Evolutionary conservation across 53 echinoderm and acorn worm species (phyloP).

Genomic region (Stichopus horrens): DNA sequence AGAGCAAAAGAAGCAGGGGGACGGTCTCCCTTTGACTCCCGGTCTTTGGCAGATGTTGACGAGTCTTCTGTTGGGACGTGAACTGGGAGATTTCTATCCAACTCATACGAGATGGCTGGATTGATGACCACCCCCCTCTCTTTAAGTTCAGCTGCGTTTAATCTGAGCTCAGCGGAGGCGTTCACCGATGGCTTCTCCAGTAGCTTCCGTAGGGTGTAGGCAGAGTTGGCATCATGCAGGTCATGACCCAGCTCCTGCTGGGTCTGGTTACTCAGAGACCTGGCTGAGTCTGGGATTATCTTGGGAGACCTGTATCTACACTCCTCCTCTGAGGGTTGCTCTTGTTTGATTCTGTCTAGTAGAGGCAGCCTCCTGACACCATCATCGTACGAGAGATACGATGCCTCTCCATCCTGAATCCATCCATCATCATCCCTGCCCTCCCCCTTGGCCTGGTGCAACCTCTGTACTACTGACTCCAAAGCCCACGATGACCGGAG

Average conservation of each 20-base stretch:
- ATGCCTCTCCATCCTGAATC: background rate
- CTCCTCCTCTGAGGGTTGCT: constrained; percentile 13
- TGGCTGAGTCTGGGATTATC: constrained; percentile 34
- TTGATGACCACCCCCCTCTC: constrained; percentile 42
- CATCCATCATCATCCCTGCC: constrained; percentile 29
- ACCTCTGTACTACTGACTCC: constrained; percentile 39
- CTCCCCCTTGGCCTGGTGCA: constrained; percentile 41
- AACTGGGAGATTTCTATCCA: background rate
- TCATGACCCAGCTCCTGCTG: background rate
- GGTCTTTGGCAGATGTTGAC: background rate
- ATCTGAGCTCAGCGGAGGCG: constrained; percentile 17
- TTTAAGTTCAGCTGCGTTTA: constrained; percentile 39
- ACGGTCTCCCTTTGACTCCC: background rate
- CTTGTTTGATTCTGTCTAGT: background rate
- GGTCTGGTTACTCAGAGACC: background rate
- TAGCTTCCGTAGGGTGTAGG: constrained; percentile 21
- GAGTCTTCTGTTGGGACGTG: background rate
- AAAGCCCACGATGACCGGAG: constrained; percentile 24
- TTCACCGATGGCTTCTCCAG: constrained; percentile 25
- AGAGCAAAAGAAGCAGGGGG: constrained; percentile 20
- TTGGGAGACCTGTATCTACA: constrained; percentile 3
- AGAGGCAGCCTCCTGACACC: background rate
- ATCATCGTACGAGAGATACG: background rate
- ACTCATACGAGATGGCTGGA: constrained; percentile 25
- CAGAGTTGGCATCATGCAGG: background rate